Evolutionary conservation across 1,140 invertebrate genomes (phyloP).

Genomic region (Littorina saxatilis): DNA sequence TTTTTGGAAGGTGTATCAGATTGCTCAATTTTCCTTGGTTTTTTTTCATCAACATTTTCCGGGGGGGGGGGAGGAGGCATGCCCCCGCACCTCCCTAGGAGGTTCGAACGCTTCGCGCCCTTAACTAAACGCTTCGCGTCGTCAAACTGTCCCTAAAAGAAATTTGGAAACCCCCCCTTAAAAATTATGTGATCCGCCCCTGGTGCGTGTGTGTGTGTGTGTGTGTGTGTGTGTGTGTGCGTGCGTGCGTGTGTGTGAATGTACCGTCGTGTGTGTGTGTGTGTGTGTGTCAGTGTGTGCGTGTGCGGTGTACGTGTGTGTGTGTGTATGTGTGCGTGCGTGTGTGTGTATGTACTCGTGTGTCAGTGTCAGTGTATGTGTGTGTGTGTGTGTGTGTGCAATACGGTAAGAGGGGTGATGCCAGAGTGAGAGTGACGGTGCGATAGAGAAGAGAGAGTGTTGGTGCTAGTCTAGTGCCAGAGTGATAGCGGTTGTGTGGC

Average conservation of each 20-base stretch:
- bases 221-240: constrained; percentile 12
- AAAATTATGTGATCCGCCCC: neutral
- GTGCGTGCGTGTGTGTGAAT: neutral
- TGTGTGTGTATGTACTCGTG: constrained; percentile 8
- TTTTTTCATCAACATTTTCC: neutral
- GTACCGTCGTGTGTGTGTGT: neutral
- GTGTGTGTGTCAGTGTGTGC: constrained; percentile 1
- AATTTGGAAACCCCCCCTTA: too few relatives aligned
- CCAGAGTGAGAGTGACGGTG: too few relatives aligned
- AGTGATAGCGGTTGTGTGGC: too few relatives aligned
- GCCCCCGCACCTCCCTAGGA: too few relatives aligned
- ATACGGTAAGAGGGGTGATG: neutral
- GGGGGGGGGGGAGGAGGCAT: too few relatives aligned
- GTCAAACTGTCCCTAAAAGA: too few relatives aligned
- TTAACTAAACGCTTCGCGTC: too few relatives aligned
- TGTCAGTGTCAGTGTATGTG: neutral
- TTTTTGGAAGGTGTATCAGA: too few relatives aligned
- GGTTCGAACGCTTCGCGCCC: too few relatives aligned
- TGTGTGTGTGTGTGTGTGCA: constrained; percentile 24
- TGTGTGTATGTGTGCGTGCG: neutral
- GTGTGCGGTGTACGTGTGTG: neutral
- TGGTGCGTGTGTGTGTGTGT: neutral
- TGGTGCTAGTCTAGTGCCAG: too few relatives aligned
- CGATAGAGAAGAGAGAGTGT: too few relatives aligned
- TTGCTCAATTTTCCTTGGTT: neutral